Evolutionary conservation across 1,140 invertebrate species (phyloP).

Genomic region (Helicoverpa zea): DNA sequence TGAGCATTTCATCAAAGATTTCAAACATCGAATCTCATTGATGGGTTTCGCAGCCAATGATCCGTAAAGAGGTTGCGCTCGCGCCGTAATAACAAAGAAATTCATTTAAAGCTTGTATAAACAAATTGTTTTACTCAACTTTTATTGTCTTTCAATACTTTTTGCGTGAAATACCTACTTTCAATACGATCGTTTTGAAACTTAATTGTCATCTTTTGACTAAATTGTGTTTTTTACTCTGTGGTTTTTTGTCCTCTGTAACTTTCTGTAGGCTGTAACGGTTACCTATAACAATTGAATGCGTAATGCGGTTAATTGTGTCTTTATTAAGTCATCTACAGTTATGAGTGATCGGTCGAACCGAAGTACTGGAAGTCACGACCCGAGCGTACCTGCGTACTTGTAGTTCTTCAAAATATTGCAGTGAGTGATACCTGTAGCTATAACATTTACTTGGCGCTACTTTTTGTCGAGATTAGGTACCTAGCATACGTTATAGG

Average conservation of each 20-base stretch:
- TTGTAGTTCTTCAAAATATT: background rate
- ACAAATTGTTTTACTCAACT: slow-evolving; percentile 41
- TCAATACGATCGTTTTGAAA: slow-evolving; percentile 6
- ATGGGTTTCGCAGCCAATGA: slow-evolving; percentile 32
- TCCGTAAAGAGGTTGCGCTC: slow-evolving; percentile 17
- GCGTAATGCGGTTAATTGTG: background rate
- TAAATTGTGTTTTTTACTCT: slow-evolving; percentile 9
- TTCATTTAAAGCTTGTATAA: slow-evolving; percentile 25
- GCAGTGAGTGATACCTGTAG: background rate
- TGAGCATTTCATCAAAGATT: slow-evolving; percentile 22
- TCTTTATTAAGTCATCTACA: background rate
- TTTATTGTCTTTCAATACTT: slow-evolving; percentile 3
- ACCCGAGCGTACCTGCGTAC: background rate
- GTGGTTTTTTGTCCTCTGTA: slow-evolving; percentile 3
- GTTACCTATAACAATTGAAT: slow-evolving; percentile 30
- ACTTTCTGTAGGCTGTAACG: background rate
- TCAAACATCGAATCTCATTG: slow-evolving; percentile 28
- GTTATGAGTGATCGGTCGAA: background rate
- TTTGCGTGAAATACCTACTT: slow-evolving; percentile 6
- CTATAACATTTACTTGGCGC: too few relatives aligned
- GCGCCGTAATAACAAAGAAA: slow-evolving; percentile 28
- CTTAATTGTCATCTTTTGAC: slow-evolving; percentile 1
- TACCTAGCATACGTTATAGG: too few relatives aligned
- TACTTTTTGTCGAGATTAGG: too few relatives aligned
- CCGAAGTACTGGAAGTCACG: background rate